Evolutionary conservation across 2,113 vertebrate species (phyloP).

Genomic region (Pyxicephalus adspersus): DNA sequence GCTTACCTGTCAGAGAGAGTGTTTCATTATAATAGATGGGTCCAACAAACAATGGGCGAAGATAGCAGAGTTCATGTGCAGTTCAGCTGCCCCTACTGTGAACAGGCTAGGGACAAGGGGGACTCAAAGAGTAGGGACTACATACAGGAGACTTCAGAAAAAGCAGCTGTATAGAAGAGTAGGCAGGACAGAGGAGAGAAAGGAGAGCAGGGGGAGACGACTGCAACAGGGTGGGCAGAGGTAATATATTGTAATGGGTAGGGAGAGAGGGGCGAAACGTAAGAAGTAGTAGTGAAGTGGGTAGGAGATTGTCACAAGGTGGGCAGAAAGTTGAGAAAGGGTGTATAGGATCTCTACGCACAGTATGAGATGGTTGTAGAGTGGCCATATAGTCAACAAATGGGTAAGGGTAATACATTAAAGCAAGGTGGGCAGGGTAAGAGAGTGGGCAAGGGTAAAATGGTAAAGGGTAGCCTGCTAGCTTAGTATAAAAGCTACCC

Average conservation of each 20-base stretch:
- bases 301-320: no score
- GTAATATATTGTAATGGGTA: not conserved
- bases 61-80: not conserved
- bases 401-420: no score
- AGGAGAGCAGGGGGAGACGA: not conserved
- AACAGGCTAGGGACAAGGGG: not conserved
- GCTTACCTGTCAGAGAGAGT: conserved; percentile 34
- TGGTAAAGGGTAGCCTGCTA: no score
- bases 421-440: no score
- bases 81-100: not conserved
- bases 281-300: no score
- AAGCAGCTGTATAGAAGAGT: not conserved
- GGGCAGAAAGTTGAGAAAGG: no score
- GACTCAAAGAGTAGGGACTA: not conserved
- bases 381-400: no score
- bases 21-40: not conserved
- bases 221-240: not conserved
- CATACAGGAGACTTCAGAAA: not conserved
- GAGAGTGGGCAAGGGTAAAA: not conserved
- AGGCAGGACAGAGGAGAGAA: not conserved
- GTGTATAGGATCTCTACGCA: no score
- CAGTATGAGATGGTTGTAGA: not conserved
- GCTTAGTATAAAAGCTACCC: not conserved
- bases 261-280: no score
- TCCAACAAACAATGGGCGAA: conserved; percentile 10